phyloP scores from a whole-genome alignment of 2,797 vertebrate genomes.

The Uromys caudimaculatus region DNA sequence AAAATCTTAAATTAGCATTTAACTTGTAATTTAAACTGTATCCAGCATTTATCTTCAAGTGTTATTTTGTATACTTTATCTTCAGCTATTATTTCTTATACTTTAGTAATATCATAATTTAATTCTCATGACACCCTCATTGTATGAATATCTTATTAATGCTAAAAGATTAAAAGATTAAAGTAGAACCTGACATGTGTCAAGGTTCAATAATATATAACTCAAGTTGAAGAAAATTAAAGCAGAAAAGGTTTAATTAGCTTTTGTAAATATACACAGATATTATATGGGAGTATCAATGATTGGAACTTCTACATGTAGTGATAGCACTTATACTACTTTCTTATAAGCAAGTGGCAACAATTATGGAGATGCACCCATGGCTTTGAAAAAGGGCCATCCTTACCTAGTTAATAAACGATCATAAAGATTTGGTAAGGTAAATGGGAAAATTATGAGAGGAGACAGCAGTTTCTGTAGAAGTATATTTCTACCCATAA shows the following conservation, averaged over 20 bases:
- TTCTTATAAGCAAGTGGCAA: neutral
- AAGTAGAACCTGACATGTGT: neutral
- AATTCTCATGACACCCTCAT: neutral
- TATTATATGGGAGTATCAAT: neutral
- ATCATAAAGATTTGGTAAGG: neutral
- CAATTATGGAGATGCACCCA: neutral
- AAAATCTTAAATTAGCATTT: neutral
- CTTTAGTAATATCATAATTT: neutral
- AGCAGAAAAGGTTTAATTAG: neutral
- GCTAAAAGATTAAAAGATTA: neutral
- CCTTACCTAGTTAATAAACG: neutral
- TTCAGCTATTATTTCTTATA: neutral
- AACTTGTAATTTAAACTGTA: neutral
- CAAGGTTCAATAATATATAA: neutral
- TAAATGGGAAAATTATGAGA: neutral
- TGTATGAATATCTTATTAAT: neutral
- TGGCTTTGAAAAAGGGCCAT: neutral
- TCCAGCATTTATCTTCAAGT: neutral
- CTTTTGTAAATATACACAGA: neutral
- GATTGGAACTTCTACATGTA: neutral
- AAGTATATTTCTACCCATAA: constrained; percentile 16
- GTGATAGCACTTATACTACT: neutral
- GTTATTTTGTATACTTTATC: neutral
- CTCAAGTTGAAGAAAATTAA: neutral
- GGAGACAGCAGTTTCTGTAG: neutral